Base-by-base conservation (phyloP, 2,797 vertebrate genomes). In the Sebastes kiyomatsui region DNA sequence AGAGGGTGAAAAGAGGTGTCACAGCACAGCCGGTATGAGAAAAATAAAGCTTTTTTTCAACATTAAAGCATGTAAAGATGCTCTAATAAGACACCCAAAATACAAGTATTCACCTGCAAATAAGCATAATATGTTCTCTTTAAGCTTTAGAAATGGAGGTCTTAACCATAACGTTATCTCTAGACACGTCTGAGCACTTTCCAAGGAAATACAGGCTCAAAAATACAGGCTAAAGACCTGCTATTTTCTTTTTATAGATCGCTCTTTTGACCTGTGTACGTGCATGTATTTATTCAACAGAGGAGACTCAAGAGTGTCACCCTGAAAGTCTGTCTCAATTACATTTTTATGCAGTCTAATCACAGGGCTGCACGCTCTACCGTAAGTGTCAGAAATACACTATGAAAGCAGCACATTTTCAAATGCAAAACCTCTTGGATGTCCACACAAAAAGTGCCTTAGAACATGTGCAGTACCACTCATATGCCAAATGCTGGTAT, bases 251-350 rank as follows among this genome's bases (percentile, higher is more conserved):
- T 82, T 77, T 52, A 79, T 72, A 67, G 46, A 42, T 56, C 2
- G 11, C 27, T 71, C 70, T 71, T 84, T 83, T 78, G 81, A 89
- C 79, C 82, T 56, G 59, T 84, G 52, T 27, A 22, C 66, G 28
- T 23, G 6, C 38, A 81, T 74, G 56, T 64, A 88, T 84, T 73
- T 69, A 85, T 86, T 87, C 46, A 87, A 55, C 56, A 68, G 65
- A n/a, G 30, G 49, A 8, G 42, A 65, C 64, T 75, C 28, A 12
- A n/a, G 33, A 74, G 22, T 59, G 58, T 80, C 61, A 60, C 55
- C 70, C 69, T 71, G 67, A 62, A 68, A 76, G 76, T 68, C 60
- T 49, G 11, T 64, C 79, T 76, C 83, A 83, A 82, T 88, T 81
- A 46, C 46, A 22, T 35, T 74, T 75, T 81, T 7, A 75, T 74